Percentiles rank a stretch among this genome's conserved stretches.
Evolutionary conservation across 2,888 invertebrate species (phyloP).

Genomic region (Drosophila affinis): DNA sequence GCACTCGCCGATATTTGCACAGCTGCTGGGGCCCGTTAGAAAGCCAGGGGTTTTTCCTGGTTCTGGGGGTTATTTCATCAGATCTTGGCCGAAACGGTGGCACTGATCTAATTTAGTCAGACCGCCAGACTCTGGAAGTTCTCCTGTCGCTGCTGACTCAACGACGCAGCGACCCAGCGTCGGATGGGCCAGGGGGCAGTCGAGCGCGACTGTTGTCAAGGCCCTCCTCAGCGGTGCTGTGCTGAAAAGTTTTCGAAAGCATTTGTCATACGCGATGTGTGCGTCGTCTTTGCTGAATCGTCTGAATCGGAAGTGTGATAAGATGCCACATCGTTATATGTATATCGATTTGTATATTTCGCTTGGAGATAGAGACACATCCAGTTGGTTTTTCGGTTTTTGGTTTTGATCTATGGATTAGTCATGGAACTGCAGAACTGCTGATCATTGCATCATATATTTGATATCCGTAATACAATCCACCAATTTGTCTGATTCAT

Average conservation of each 20-base stretch:
- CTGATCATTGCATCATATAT: too few relatives aligned
- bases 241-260: background rate
- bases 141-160: background rate
- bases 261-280: background rate
- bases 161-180: too few relatives aligned
- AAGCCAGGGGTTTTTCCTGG: constrained; percentile 25
- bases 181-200: background rate
- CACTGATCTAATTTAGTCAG: background rate
- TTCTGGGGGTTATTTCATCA: background rate
- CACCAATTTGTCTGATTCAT: too few relatives aligned
- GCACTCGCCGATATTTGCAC: constrained; percentile 4
- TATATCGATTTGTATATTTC: too few relatives aligned
- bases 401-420: too few relatives aligned
- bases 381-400: too few relatives aligned
- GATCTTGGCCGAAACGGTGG: background rate
- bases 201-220: background rate
- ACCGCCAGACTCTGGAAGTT: background rate
- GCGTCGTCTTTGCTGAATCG: background rate
- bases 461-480: too few relatives aligned
- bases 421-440: too few relatives aligned
- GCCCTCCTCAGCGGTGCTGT: background rate
- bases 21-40: constrained; percentile 35
- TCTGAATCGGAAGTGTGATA: background rate
- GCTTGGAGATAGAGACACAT: too few relatives aligned
- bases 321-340: background rate